Base-by-base conservation (phyloP, 2,888 invertebrate genomes). In the Cheilosia vernalis region DNA sequence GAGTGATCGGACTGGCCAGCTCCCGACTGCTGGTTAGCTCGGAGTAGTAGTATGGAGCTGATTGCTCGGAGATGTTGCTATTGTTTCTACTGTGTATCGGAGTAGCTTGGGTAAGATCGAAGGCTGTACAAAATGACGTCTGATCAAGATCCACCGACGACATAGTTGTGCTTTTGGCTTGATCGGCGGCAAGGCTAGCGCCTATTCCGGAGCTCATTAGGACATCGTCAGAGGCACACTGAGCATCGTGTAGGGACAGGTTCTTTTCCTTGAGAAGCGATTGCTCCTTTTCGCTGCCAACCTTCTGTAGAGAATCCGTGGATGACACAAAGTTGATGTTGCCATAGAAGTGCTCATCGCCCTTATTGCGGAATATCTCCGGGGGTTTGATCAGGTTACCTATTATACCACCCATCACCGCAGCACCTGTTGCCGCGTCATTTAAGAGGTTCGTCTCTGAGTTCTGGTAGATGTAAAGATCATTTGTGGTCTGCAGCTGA, bases 21-120 rank as follows among this genome's bases (percentile, higher is more conserved):
- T 89, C 89, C 2, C 88, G 86, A 56, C 88, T 89, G 61, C 88
- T 89, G 4, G 78, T 84, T 15, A 89, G 51, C 60, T 97, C 97
- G 0, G 97, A 97, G 90, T 97, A 97, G 89, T 97, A 97, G 89
- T 97, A 97, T 0, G 97, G 97, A 40, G 96, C 96, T 72, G 95
- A 94, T 84, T 95, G 95, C 87, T 95, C 95, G 19, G 93, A 93
- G n/a, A 92, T 90, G 67, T 92, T 92, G 87, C 94, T 94, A 89
- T 94, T 94, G 88, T 94, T 94, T 78, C 94, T 93, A 88, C 94
- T 94, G 87, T 94, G 94, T 87, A 94, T 92, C 3, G 94, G 93
- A 24, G 93, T 93, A 24, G 67, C 84, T 55, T 87, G 88, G 0
- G 88, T 88, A n/a, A 89, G 73, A 72, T 89, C 88, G 64, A 88